These are phyloP conservation scores for Phyllostomus hastatus DNA, from an alignment of 2,113 vertebrate species.

Conservation along the genomic window DNA sequence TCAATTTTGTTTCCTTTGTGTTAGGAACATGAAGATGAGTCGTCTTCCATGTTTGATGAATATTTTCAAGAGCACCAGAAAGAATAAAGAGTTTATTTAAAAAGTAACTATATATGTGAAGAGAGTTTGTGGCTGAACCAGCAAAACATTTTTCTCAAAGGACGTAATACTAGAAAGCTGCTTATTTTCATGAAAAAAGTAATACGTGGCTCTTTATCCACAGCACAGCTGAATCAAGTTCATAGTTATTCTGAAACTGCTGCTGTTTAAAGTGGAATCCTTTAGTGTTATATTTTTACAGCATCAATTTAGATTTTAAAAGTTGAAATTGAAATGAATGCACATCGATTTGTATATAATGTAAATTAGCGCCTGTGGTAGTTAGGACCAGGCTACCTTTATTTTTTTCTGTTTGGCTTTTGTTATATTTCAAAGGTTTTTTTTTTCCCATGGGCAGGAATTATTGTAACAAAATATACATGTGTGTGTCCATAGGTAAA, in stretches of 20 bases:
- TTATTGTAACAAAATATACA: neutral
- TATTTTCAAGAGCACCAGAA: constrained; percentile 83
- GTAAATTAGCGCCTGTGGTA: neutral
- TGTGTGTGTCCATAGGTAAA: neutral
- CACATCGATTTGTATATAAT: constrained; percentile 18
- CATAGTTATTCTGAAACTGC: neutral
- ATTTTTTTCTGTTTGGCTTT: constrained; percentile 39
- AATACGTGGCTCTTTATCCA: neutral
- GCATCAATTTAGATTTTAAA: constrained; percentile 29
- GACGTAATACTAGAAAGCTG: neutral
- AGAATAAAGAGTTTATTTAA: constrained; percentile 64
- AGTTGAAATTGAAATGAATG: neutral
- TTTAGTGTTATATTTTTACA: neutral
- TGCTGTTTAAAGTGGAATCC: neutral
- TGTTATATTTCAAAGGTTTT: neutral
- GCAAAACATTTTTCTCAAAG: neutral
- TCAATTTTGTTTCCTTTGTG: constrained; percentile 40
- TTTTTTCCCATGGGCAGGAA: neutral
- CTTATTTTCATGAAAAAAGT: neutral
- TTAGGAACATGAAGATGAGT: constrained; percentile 89
- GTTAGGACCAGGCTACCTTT: neutral
- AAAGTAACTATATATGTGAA: neutral
- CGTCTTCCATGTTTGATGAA: constrained; percentile 87
- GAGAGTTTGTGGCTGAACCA: neutral
- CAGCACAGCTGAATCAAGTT: neutral